These are phyloP conservation scores for Metopolophium dirhodum DNA, from an alignment of 1,140 invertebrate genomes.

Conservation along the genomic window DNA sequence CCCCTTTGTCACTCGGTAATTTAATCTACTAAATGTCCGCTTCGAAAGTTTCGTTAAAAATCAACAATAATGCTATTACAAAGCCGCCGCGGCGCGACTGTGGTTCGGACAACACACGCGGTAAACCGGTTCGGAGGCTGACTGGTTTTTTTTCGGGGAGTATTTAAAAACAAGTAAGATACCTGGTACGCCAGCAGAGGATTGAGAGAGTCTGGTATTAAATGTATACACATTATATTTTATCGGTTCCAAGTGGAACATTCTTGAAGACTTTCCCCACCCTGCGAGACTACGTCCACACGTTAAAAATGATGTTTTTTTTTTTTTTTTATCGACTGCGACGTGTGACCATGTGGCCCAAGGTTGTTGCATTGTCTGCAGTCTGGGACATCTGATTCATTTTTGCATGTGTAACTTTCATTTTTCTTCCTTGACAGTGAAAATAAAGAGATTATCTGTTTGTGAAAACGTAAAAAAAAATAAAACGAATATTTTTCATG, in stretches of 20 bases:
- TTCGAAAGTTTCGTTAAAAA: background rate
- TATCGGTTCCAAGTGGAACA: conserved; percentile 31
- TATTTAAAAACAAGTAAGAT: conserved; percentile 40
- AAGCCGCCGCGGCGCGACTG: background rate
- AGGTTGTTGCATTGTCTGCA: background rate
- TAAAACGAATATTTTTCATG: background rate
- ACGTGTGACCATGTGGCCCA: conserved; percentile 12
- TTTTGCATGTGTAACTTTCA: background rate
- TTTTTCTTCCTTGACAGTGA: background rate
- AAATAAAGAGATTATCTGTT: background rate
- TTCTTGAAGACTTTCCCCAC: conserved; percentile 38
- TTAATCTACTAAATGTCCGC: background rate
- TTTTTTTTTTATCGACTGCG: background rate
- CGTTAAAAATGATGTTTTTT: background rate
- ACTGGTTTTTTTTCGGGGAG: conserved; percentile 33
- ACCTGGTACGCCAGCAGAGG: background rate
- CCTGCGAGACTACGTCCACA: background rate
- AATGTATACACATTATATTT: background rate
- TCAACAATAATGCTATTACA: background rate
- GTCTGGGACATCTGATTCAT: background rate
- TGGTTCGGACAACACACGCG: background rate
- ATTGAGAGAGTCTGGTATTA: conserved; percentile 21
- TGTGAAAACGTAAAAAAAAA: background rate
- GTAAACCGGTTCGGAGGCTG: conserved; percentile 32
- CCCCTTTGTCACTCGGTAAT: background rate